Conservation (phyloP, 2,888 invertebrate species). For the Spicauda simplicius region DNA sequence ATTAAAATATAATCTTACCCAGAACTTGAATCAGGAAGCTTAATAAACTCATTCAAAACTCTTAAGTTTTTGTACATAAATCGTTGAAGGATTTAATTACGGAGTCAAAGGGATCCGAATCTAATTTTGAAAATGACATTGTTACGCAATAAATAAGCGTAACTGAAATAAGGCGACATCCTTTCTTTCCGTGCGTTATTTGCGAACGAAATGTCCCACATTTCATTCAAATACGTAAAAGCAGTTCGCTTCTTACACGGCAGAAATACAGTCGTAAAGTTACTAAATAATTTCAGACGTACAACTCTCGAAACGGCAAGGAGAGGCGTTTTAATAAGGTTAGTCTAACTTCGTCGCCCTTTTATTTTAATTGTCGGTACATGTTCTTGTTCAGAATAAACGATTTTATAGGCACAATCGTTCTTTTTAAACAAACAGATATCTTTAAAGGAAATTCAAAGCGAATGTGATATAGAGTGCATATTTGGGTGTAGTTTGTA, state of each 20-base stretch:
- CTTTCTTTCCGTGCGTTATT: slow-evolving; percentile 27
- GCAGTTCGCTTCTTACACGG: slow-evolving; percentile 10
- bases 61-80: slow-evolving; percentile 15
- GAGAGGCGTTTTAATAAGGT: slow-evolving; percentile 25
- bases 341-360: slow-evolving; percentile 6
- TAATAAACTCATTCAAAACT: slow-evolving; percentile 1
- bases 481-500: neutral
- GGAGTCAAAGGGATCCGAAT: slow-evolving; percentile 39
- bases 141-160: slow-evolving; percentile 42
- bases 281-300: slow-evolving; percentile 21
- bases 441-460: slow-evolving; percentile 8
- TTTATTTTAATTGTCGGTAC: slow-evolving; percentile 14
- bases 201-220: slow-evolving; percentile 41
- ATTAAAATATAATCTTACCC: slow-evolving; percentile 7
- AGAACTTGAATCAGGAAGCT: neutral
- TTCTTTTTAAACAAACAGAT: neutral
- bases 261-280: slow-evolving; percentile 29
- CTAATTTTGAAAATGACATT: slow-evolving; percentile 44
- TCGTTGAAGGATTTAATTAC: slow-evolving; percentile 28
- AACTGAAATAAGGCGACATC: slow-evolving; percentile 40
- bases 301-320: slow-evolving; percentile 12
- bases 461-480: neutral
- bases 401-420: too few relatives aligned
- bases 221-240: slow-evolving; percentile 44
- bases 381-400: neutral